phyloP scores from a whole-genome alignment of 2,113 vertebrate genomes.

The Pithys albifrons region DNA sequence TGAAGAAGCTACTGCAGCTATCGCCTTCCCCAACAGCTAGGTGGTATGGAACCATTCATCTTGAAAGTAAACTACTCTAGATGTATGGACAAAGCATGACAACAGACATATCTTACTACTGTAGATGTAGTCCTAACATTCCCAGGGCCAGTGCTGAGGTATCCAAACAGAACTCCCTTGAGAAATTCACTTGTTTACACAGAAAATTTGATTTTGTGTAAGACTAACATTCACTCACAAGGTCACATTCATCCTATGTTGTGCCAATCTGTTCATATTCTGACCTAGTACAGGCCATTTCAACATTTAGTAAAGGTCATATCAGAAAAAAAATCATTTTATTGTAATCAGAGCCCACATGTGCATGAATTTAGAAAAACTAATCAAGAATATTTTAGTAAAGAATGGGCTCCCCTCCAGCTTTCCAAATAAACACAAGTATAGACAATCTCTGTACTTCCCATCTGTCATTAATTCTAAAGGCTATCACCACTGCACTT shows the following conservation, averaged over 20 bases:
- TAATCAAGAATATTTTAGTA: neutral
- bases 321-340: neutral
- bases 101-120: neutral
- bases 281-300: neutral
- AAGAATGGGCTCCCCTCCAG: fast-evolving
- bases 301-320: neutral
- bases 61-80: neutral
- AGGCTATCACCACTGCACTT: neutral
- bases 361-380: neutral
- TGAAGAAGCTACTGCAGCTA: neutral
- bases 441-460: neutral
- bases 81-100: neutral
- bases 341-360: neutral
- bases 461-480: neutral
- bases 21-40: neutral
- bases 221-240: neutral
- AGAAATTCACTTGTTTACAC: neutral
- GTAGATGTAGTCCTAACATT: neutral
- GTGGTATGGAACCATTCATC: neutral
- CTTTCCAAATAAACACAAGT: neutral
- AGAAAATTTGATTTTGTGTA: neutral
- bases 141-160: neutral
- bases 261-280: neutral
- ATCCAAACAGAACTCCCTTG: neutral
- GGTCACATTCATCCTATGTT: neutral